Percentiles rank a stretch among this genome's conserved stretches.
These are phyloP conservation scores for Geococcyx californianus DNA, from an alignment of 2,113 vertebrate genomes.

Conservation along the genomic window DNA sequence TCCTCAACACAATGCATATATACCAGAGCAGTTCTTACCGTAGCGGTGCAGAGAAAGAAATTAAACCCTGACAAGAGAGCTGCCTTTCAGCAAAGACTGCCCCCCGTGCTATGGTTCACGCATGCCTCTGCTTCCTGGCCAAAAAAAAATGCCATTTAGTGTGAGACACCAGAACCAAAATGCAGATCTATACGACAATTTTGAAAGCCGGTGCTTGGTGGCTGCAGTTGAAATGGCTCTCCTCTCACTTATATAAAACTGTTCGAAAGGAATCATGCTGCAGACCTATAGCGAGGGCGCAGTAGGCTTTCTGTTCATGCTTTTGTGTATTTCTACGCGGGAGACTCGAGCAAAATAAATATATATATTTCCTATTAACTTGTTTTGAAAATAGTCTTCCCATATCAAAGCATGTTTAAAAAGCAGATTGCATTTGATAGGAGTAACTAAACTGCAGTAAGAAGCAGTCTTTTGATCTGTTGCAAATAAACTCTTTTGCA, in stretches of 20 bases:
- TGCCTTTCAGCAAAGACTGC: background rate
- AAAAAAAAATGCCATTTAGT: background rate
- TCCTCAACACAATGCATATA: background rate
- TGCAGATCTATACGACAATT: background rate
- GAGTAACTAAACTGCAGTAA: conserved; percentile 69
- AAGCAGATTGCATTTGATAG: conserved; percentile 74
- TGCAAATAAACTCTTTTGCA: conserved; percentile 64
- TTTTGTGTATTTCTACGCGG: background rate
- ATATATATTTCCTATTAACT: conserved; percentile 27
- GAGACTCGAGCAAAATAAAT: background rate
- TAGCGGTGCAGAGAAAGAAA: background rate
- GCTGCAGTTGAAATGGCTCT: background rate
- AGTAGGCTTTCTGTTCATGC: background rate
- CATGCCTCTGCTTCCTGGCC: background rate
- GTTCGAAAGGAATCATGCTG: background rate
- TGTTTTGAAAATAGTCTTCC: conserved; percentile 65
- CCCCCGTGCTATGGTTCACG: background rate
- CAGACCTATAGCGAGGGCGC: background rate
- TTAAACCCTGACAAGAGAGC: background rate
- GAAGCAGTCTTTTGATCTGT: conserved; percentile 77
- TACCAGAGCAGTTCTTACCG: rapidly evolving
- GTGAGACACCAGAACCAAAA: background rate
- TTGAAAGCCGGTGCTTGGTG: background rate
- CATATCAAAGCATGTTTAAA: conserved; percentile 60
- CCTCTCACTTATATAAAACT: background rate